A percentile compares a stretch with the other conserved stretches of the same genome.
Conservation (phyloP, 2,113 vertebrate species). For the Engraulis encrasicolus region DNA sequence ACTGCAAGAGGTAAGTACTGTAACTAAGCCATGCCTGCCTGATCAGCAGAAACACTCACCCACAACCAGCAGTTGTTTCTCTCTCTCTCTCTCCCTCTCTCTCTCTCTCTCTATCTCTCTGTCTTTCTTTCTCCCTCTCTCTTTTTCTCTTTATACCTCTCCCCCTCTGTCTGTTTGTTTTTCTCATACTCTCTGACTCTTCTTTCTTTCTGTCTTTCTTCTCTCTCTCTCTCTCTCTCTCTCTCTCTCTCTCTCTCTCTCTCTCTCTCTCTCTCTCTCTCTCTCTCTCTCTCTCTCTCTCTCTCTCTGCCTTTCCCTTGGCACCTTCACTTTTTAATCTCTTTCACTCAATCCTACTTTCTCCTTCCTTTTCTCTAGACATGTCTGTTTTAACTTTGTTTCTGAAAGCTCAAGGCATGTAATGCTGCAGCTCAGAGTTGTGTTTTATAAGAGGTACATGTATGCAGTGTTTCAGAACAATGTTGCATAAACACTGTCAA, state of each 20-base stretch:
- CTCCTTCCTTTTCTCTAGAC: background rate
- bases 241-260: no score
- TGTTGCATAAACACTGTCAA: no score
- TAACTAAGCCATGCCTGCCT: slow-evolving; percentile 63
- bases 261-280: no score
- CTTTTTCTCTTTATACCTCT: background rate
- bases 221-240: no score
- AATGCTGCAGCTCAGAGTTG: background rate
- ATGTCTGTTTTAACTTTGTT: background rate
- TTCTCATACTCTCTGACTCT: background rate
- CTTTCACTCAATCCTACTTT: background rate
- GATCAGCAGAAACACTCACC: slow-evolving; percentile 37
- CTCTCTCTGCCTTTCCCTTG: no score
- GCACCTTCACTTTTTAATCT: background rate
- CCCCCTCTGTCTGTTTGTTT: background rate
- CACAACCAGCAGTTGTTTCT: background rate
- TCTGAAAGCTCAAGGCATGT: background rate
- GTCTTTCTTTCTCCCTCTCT: slow-evolving; percentile 8
- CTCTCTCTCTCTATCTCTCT: background rate
- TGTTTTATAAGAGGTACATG: background rate
- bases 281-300: no score
- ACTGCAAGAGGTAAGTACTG: slow-evolving; percentile 75
- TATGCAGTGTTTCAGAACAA: no score
- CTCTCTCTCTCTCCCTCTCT: slow-evolving; percentile 16
- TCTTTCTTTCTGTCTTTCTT: background rate